These are phyloP conservation scores for Pegoplata infirma DNA, from an alignment of 2,888 invertebrate species.

Conservation along the genomic window DNA sequence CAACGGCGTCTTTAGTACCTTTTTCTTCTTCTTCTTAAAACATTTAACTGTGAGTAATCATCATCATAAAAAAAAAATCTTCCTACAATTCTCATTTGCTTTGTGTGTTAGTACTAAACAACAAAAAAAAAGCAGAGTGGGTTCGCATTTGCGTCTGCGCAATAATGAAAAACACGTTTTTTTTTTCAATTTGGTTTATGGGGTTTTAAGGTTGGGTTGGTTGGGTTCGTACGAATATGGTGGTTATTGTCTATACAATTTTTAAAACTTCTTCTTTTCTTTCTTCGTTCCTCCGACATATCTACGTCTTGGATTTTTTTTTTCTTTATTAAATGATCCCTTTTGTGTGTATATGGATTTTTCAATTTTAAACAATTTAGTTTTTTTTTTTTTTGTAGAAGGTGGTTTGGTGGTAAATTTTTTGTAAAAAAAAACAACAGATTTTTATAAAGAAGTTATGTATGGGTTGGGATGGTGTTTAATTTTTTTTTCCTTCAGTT, in stretches of 20 bases:
- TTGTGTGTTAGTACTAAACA: neutral
- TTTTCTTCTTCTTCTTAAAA: slow-evolving; percentile 20
- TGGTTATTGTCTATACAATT: slow-evolving; percentile 22
- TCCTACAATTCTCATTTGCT: neutral
- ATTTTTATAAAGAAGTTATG: neutral
- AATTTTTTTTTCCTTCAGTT: slow-evolving; percentile 29
- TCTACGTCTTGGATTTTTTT: neutral
- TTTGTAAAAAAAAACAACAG: neutral
- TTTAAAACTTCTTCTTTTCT: neutral
- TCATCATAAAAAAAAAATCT: slow-evolving; percentile 21
- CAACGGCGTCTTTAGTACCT: slow-evolving; percentile 42
- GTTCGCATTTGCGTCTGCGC: slow-evolving; percentile 62
- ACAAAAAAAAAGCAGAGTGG: slow-evolving; percentile 48
- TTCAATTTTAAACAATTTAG: slow-evolving; percentile 23
- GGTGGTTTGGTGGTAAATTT: slow-evolving; percentile 34
- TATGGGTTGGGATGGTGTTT: slow-evolving; percentile 11
- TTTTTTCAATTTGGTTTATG: slow-evolving; percentile 47
- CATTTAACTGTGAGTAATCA: slow-evolving; percentile 47
- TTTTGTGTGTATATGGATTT: slow-evolving; percentile 31
- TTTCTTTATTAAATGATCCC: slow-evolving; percentile 50
- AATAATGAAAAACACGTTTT: slow-evolving; percentile 61
- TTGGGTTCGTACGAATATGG: too few relatives aligned
- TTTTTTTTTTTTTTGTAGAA: slow-evolving; percentile 41
- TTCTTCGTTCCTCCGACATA: neutral
- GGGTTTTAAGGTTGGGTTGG: slow-evolving; percentile 61